Percentiles rank a stretch among this genome's conserved stretches.
phyloP scores from a whole-genome alignment of 1,140 invertebrate species.

The Drosophila gunungcola region DNA sequence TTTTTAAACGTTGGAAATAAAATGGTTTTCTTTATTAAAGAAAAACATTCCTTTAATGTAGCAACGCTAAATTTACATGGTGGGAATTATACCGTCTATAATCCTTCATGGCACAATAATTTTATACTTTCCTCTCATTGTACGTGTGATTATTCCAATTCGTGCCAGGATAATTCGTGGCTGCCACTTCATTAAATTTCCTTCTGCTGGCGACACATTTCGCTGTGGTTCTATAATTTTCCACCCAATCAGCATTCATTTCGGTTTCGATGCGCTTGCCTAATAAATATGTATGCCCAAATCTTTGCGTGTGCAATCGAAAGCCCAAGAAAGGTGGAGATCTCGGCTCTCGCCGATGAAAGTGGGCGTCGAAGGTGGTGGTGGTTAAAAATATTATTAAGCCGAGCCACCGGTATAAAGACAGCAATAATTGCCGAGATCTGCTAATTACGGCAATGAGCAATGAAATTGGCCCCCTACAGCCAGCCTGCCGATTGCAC shows the following conservation, averaged over 20 bases:
- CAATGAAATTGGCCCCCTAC: conserved; percentile 54
- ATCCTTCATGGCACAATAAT: background rate
- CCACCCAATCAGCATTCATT: conserved; percentile 56
- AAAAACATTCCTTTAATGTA: too few species aligned
- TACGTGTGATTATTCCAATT: background rate
- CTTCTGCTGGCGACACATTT: conserved; percentile 46
- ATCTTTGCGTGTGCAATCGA: conserved; percentile 65
- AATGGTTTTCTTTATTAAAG: too few species aligned
- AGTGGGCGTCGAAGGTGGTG: conserved; percentile 66
- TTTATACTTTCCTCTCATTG: conserved; percentile 11
- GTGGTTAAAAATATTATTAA: conserved; percentile 50
- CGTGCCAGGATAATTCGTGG: conserved; percentile 12
- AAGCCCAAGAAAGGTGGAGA: conserved; percentile 16
- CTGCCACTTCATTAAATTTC: conserved; percentile 61
- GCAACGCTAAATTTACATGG: too few species aligned
- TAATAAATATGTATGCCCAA: conserved; percentile 51
- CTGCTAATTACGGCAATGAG: conserved; percentile 78
- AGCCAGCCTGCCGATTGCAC: conserved; percentile 61
- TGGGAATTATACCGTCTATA: background rate
- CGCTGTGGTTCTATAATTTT: conserved; percentile 46
- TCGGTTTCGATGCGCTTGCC: conserved; percentile 63
- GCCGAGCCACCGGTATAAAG: conserved; percentile 32
- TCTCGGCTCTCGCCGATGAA: conserved; percentile 56
- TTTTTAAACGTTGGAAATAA: too few species aligned
- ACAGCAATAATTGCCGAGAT: conserved; percentile 73